phyloP scores from a whole-genome alignment of 2,113 vertebrate species.

The Sialia sialis region DNA sequence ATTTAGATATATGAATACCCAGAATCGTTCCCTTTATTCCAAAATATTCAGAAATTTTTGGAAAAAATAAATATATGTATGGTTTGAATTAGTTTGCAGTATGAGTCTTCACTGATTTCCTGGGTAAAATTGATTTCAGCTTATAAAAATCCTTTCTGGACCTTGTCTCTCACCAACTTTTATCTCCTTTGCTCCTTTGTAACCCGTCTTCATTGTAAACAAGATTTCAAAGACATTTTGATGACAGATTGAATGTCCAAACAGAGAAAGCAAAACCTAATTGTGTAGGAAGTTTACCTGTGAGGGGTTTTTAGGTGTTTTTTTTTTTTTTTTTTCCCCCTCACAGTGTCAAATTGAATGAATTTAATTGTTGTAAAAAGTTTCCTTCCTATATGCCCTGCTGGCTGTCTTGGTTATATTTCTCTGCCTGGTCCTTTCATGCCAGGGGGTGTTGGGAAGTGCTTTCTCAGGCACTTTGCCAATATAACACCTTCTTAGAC shows the following conservation, averaged over 20 bases:
- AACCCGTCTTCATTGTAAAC: conserved; percentile 26
- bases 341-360: background rate
- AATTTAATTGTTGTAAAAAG: background rate
- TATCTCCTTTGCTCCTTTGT: background rate
- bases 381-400: background rate
- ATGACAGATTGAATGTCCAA: conserved; percentile 10
- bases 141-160: conserved; percentile 21
- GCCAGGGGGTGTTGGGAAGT: background rate
- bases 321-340: background rate
- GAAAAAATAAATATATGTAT: background rate
- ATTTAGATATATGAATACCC: background rate
- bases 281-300: background rate
- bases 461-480: background rate
- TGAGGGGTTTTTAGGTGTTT: accelerated
- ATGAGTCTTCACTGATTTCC: background rate
- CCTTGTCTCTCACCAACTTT: conserved; percentile 21
- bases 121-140: background rate
- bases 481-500: background rate
- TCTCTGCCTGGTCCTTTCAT: background rate
- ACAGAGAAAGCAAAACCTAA: conserved; percentile 19
- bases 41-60: background rate
- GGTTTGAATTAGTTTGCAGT: background rate
- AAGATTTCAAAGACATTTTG: background rate
- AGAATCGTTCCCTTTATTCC: background rate
- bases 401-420: background rate